Evolutionary conservation across 2,797 vertebrate genomes (phyloP).

Genomic region (Alca torda): DNA sequence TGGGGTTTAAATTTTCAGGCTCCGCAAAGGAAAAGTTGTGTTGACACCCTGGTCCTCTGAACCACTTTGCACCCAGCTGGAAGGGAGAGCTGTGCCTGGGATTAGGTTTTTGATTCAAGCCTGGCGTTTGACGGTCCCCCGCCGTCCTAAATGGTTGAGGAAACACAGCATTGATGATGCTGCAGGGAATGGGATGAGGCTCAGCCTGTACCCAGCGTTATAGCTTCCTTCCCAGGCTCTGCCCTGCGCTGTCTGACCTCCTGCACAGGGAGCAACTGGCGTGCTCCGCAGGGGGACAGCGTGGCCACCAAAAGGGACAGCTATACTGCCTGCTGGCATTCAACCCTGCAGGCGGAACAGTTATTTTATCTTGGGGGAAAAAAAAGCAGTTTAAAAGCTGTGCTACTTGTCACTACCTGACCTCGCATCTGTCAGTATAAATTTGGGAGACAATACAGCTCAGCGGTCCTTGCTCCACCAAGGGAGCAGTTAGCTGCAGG

Average conservation of each 20-base stretch:
- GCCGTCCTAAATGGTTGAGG: not conserved
- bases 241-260: not conserved
- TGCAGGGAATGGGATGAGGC: not conserved
- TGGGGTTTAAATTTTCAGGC: not conserved
- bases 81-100: not conserved
- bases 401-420: not conserved
- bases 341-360: not conserved
- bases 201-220: not conserved
- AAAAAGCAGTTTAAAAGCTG: not conserved
- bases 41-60: not conserved
- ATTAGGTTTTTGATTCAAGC: not conserved
- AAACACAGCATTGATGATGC: not conserved
- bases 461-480: not conserved
- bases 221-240: not conserved
- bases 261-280: not conserved
- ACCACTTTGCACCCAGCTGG: constrained; percentile 32
- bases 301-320: not conserved
- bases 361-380: not conserved
- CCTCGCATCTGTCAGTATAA: not conserved
- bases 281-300: not conserved
- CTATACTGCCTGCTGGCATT: not conserved
- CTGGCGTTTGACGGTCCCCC: rapidly evolving
- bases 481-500: not conserved
- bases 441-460: not conserved
- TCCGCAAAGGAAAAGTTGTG: not conserved